phyloP scores from a whole-genome alignment of 2,888 invertebrate genomes.

The Zeuzera pyrina region DNA sequence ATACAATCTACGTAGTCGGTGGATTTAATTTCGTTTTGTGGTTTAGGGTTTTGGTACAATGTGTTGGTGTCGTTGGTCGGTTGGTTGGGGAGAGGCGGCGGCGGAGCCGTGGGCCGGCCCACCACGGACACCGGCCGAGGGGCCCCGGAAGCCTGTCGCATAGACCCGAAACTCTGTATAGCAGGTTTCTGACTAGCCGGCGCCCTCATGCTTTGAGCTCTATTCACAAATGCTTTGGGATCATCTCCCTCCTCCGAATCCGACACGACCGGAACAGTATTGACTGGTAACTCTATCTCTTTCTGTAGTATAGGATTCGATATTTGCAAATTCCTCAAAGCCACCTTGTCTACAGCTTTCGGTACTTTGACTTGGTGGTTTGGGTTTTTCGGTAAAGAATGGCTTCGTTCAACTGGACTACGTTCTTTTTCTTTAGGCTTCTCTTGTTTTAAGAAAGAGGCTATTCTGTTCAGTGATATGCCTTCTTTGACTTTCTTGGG shows the following conservation, averaged over 20 bases:
- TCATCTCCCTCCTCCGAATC: constrained; percentile 67
- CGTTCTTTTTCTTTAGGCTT: constrained; percentile 65
- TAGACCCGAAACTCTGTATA: constrained; percentile 86
- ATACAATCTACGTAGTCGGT: constrained; percentile 86
- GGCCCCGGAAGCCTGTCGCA: constrained; percentile 78
- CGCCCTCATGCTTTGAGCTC: constrained; percentile 88
- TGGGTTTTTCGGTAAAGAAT: constrained; percentile 73
- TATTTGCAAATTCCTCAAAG: constrained; percentile 83
- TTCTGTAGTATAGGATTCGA: constrained; percentile 86
- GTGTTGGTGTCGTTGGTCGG: constrained; percentile 31
- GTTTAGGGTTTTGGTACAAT: constrained; percentile 73
- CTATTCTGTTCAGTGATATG: constrained; percentile 79
- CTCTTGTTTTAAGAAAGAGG: constrained; percentile 81
- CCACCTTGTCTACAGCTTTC: constrained; percentile 79
- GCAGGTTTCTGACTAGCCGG: constrained; percentile 69
- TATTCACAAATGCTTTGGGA: constrained; percentile 75
- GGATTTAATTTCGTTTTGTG: constrained; percentile 39
- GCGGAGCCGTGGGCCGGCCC: constrained; percentile 81
- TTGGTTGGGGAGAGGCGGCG: constrained; percentile 77
- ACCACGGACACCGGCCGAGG: constrained; percentile 85
- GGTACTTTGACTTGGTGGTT: constrained; percentile 74
- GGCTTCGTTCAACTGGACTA: constrained; percentile 65
- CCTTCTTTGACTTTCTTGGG: constrained; percentile 72
- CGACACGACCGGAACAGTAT: constrained; percentile 74
- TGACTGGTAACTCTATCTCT: constrained; percentile 74